Percentiles rank a stretch among this genome's conserved stretches.
These are phyloP conservation scores for Acanthosepion lycidas DNA, from an alignment of 2,888 invertebrate species.

Conservation along the genomic window DNA sequence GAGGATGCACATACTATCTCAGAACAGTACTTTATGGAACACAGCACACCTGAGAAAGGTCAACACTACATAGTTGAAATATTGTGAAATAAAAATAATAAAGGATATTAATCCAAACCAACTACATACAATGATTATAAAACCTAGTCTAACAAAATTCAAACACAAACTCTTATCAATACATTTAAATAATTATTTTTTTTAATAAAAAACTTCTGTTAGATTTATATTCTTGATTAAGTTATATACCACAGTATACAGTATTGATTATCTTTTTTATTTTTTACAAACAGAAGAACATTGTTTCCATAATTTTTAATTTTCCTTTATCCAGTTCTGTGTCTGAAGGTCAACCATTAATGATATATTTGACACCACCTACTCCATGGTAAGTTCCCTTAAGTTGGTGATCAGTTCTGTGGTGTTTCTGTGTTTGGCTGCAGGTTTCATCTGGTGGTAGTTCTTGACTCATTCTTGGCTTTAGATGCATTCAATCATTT, in stretches of 20 bases:
- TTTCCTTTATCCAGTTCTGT: slow-evolving; percentile 47
- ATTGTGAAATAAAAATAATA: not conserved
- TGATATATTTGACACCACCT: slow-evolving; percentile 45
- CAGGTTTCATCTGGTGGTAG: slow-evolving; percentile 41
- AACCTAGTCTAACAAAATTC: not conserved
- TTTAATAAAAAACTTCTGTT: not conserved
- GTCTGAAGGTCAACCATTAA: slow-evolving; percentile 41
- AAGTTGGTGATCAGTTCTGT: slow-evolving; percentile 45
- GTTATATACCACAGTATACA: not conserved
- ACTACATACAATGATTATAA: not conserved
- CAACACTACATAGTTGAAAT: not conserved
- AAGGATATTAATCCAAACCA: not conserved
- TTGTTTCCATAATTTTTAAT: slow-evolving; percentile 45
- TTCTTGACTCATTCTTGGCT: slow-evolving; percentile 34
- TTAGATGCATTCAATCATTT: slow-evolving; percentile 37
- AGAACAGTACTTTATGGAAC: not conserved
- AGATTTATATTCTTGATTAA: not conserved
- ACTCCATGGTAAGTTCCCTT: slow-evolving; percentile 46
- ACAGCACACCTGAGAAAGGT: not conserved
- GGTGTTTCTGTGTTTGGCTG: slow-evolving; percentile 37
- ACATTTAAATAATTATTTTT: not conserved
- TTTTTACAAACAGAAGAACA: not conserved
- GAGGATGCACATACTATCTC: not conserved
- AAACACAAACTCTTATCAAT: not conserved
- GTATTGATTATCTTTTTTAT: not conserved